Base-by-base conservation (phyloP, 1,140 invertebrate species). In the Ptiloglossa arizonensis region DNA sequence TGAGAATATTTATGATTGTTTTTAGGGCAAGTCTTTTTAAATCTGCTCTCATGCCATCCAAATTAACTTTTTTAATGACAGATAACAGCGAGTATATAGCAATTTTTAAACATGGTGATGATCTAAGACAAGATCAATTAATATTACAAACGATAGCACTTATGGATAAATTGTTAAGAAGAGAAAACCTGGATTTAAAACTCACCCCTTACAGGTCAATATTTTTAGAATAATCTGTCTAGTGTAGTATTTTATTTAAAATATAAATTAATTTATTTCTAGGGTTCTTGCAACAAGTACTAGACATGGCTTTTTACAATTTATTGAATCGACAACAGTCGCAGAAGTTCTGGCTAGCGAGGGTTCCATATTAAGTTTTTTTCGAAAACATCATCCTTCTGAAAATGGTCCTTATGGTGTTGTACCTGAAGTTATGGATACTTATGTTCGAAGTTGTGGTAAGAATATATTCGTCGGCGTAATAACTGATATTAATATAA, bases 81-180 rank as follows among this genome's bases (percentile, higher is more conserved):
- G 94, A 96, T 63, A 95, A 96, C 44, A 93, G 92, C n/a, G 97
- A 98, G 89, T 99, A 99, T 93, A 96, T 98, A 19, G 97, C 98
- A 0, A 99, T 99, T 81, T 99, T 99, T 91, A 99, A 99, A 93
- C 95, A 98, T 88, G 99, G 99, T 1, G 99, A 99, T 93, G 99
- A 99, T 93, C 91, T 99, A n/a, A 92, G 98, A 32, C 99, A 99
- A 92, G 99, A 99, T 93, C 99, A 99, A 92, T 94, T 99, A 0
- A 98, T 99, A 80, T 92, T 99, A 66, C 97, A 98, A 92, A 99
- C 99, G 93, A 99, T 99, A 74, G 98, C 98, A 0, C 93, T 99
- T 5, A 99, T 99, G 98, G 99, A 99, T 92, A 97, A 98, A 92
- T 92, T 99, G 27, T 92, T 99, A 44, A 93, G 97, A 56, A 94